These are phyloP conservation scores for Synergus itoensis DNA, from an alignment of 2,888 invertebrate species.

Conservation along the genomic window DNA sequence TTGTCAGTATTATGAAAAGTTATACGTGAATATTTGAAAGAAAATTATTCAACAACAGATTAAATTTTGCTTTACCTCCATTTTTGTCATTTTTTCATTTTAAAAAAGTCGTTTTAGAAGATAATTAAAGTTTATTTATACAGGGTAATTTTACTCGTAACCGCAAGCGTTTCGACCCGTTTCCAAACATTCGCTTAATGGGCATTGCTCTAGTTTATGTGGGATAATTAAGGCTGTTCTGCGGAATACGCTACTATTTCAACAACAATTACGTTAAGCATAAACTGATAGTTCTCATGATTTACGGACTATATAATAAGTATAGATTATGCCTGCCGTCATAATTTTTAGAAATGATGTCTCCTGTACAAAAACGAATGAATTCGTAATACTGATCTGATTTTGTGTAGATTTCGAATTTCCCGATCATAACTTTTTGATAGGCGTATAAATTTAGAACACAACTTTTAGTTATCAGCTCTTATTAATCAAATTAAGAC, in stretches of 20 bases:
- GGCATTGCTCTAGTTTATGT: conserved; percentile 1
- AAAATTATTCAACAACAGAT: no score
- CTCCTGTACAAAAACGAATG: no score
- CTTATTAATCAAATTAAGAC: not conserved
- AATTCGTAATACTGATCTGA: no score
- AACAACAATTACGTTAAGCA: not conserved
- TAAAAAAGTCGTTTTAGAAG: not conserved
- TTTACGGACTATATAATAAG: no score
- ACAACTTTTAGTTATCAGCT: not conserved
- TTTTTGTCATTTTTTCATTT: not conserved
- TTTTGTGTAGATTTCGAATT: not conserved
- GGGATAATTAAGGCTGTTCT: not conserved
- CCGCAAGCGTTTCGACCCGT: not conserved
- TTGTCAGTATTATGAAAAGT: no score
- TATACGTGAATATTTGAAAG: no score
- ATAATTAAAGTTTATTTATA: conserved; percentile 11
- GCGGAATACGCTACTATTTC: not conserved
- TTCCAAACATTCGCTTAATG: conserved; percentile 8
- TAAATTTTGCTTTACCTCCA: no score
- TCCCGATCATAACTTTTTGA: not conserved
- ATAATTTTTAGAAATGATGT: no score
- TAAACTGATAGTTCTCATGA: not conserved
- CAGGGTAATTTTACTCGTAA: conserved; percentile 11
- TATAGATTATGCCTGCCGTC: no score
- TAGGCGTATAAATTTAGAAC: not conserved